Evolutionary conservation across 53 echinoderm and acorn worm genomes (phyloP).

Genomic region (Paracentrotus lividus): DNA sequence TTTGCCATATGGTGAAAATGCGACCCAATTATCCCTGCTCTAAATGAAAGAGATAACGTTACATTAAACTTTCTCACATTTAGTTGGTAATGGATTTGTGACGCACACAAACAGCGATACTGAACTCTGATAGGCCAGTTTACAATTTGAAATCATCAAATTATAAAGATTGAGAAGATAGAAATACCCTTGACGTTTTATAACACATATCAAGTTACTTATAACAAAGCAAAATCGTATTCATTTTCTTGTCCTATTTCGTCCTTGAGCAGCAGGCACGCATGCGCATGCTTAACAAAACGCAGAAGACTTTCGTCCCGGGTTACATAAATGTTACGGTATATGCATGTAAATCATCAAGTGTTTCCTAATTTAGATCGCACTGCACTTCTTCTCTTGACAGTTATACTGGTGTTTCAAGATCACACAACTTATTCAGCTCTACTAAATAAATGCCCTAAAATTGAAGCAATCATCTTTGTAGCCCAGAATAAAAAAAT

Average conservation of each 20-base stretch:
- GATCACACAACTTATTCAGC: no score
- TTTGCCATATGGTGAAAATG: background rate
- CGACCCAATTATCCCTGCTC: background rate
- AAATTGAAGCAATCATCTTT: no score
- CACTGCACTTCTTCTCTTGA: background rate
- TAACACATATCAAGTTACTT: background rate
- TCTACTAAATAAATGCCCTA: no score
- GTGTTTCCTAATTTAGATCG: background rate
- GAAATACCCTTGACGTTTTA: background rate
- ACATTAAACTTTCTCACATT: background rate
- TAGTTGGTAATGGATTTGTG: background rate
- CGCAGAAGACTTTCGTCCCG: background rate
- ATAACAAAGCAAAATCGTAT: background rate
- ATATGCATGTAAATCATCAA: background rate
- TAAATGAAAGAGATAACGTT: background rate
- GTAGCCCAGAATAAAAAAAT: no score
- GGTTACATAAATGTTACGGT: no score
- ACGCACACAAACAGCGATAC: background rate
- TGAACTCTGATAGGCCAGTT: background rate
- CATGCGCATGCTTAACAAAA: background rate
- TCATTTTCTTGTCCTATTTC: background rate
- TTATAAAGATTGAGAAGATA: background rate
- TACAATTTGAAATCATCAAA: background rate
- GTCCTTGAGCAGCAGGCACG: background rate
- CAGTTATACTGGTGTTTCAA: no score